Percentiles rank a stretch among this genome's conserved stretches.
Conservation (phyloP, 1,140 invertebrate species). For the Chelonus insularis region DNA sequence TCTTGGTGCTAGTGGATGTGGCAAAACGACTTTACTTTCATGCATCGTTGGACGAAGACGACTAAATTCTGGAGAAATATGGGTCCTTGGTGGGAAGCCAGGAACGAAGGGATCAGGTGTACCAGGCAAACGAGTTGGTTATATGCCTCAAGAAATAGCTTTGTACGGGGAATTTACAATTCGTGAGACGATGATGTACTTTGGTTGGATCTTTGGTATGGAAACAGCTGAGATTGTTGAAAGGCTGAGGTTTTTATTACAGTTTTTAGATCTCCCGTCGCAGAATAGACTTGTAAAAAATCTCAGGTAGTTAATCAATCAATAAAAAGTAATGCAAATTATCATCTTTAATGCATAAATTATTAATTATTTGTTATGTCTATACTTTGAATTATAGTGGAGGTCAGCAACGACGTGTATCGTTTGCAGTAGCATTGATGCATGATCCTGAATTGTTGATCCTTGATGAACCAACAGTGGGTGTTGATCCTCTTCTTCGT, state of each 20-base stretch:
- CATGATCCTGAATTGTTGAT: slow-evolving; percentile 92
- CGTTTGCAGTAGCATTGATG: slow-evolving; percentile 89
- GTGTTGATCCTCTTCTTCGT: slow-evolving; percentile 85
- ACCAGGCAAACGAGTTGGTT: slow-evolving; percentile 83
- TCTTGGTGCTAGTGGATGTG: slow-evolving; percentile 82
- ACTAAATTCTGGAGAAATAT: slow-evolving; percentile 82
- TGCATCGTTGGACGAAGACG: slow-evolving; percentile 84
- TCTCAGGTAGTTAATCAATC: slow-evolving; percentile 65
- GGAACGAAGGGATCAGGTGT: slow-evolving; percentile 80
- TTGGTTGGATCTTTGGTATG: slow-evolving; percentile 96
- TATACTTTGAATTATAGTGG: too few relatives aligned
- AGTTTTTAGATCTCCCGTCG: slow-evolving; percentile 86
- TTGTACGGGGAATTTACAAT: slow-evolving; percentile 95
- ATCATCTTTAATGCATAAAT: too few relatives aligned
- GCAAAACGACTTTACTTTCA: slow-evolving; percentile 83
- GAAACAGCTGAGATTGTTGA: slow-evolving; percentile 75
- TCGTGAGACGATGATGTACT: slow-evolving; percentile 92
- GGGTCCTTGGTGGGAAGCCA: slow-evolving; percentile 82
- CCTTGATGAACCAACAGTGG: slow-evolving; percentile 93
- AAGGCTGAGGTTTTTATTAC: slow-evolving; percentile 83
- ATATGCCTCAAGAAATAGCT: slow-evolving; percentile 89
- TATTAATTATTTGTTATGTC: too few relatives aligned
- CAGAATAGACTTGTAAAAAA: slow-evolving; percentile 85
- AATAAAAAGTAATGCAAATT: slow-evolving; percentile 27
- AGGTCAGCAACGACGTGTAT: slow-evolving; percentile 89